Evolutionary conservation across 2,113 vertebrate species (phyloP).

Genomic region (Caranx melampygus): DNA sequence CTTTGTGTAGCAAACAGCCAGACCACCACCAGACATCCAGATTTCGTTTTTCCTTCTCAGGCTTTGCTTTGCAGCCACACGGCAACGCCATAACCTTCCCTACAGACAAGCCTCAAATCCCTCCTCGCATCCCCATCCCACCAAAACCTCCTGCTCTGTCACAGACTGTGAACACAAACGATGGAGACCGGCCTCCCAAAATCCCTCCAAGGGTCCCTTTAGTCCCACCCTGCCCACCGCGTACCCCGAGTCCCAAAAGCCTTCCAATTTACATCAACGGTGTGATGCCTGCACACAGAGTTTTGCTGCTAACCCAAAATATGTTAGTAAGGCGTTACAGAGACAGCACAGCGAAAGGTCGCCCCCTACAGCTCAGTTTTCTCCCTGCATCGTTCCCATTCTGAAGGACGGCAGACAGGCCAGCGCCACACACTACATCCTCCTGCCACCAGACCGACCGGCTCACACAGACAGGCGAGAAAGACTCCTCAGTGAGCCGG

Average conservation of each 20-base stretch:
- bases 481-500: constrained; percentile 87
- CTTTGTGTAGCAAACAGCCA: constrained; percentile 51
- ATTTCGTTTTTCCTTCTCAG: constrained; percentile 78
- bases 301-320: constrained; percentile 97
- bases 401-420: constrained; percentile 94
- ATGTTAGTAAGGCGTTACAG: constrained; percentile 92
- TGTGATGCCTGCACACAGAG: constrained; percentile 99
- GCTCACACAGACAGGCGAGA: constrained; percentile 86
- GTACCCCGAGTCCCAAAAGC: constrained; percentile 93
- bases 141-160: constrained; percentile 80
- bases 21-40: constrained; percentile 81
- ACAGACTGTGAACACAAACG: constrained; percentile 78
- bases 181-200: constrained; percentile 92
- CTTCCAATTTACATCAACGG: constrained; percentile 95
- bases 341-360: constrained; percentile 88
- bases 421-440: constrained; percentile 96
- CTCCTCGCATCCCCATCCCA: constrained; percentile 92
- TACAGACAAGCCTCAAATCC: constrained; percentile 89
- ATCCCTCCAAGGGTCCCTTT: constrained; percentile 92
- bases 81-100: constrained; percentile 9
- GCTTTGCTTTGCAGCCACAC: constrained; percentile 53
- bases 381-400: constrained; percentile 95
- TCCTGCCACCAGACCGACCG: constrained; percentile 91
- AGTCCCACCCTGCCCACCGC: constrained; percentile 87
- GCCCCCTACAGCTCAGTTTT: constrained; percentile 50